Evolutionary conservation across 2,888 invertebrate species (phyloP), one percentile per base, ranked within the genome.

Genomic region (Phlogophora meticulosa): DNA sequence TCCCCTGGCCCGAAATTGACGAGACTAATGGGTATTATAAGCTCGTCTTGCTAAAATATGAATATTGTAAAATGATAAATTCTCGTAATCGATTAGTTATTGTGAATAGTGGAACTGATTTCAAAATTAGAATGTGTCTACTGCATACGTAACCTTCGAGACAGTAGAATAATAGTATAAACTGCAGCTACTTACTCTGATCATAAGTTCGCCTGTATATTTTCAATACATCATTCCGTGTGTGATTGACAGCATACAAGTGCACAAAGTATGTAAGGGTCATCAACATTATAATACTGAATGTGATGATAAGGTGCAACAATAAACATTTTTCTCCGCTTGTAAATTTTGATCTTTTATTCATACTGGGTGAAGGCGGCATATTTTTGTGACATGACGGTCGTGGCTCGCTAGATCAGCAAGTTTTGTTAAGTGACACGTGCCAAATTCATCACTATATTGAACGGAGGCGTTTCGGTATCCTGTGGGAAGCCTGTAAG

Each of bases 271-370:
- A 94, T 45, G 86, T 68, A 11, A 91, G 59, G 2, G 84, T 51
- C 38, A 91, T 38, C 4, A 86, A 20, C 17, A 92, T 42, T 28
- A 91, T 82, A 2, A 90, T n/a, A 0, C 71, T 40, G 43, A 92
- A 88, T 0, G 91, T 92, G 15, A 89, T 46, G 5, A 90, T 66
- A 32, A 92, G 62, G 72, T 93, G 93, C 0, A 73, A 57, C 49
- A 89, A 91, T 17, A 94, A 84, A 78, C 94, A 94, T 87, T 91
- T 93, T 77, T 93, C 94, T 7, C 94, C 94, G 80, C 83, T 89
- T 34, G 93, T 93, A 75, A 89, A 92, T 85, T 90, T 91, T 13
- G 87, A 0, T 2, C 15, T 58, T 17, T 53, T 70, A 24, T 36
- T 17, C 20, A 45, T 43, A 48, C 10, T 28, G 11, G 36, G 36